phyloP scores from a whole-genome alignment of 92 coral and sea anemone species.

The Siderastrea radians region DNA sequence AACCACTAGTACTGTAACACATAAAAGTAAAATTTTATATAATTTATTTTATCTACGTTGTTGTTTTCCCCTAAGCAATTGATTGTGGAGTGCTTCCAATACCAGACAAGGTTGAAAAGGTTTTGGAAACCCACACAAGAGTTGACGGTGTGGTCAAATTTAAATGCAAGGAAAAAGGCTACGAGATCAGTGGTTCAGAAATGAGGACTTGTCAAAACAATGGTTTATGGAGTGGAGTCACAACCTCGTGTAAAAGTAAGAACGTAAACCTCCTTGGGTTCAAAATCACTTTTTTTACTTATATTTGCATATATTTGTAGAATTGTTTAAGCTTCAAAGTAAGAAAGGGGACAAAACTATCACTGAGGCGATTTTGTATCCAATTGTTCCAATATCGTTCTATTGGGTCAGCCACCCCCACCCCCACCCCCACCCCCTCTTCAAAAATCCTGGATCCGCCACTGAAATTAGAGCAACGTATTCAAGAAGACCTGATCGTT shows the following conservation, averaged over 20 bases:
- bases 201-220: conserved; percentile 17
- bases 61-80: conserved; percentile 1
- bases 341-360: too few relatives aligned
- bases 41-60: neutral
- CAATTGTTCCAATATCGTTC: too few relatives aligned
- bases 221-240: conserved; percentile 33
- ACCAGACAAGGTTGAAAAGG: conserved; percentile 12
- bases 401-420: too few relatives aligned
- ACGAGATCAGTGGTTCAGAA: conserved; percentile 49
- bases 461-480: too few relatives aligned
- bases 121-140: conserved; percentile 23
- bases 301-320: too few relatives aligned
- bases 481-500: too few relatives aligned
- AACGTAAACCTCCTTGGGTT: neutral
- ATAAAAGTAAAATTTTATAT: neutral
- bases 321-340: too few relatives aligned
- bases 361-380: too few relatives aligned
- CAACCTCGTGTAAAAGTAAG: conserved; percentile 38
- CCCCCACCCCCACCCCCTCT: too few relatives aligned
- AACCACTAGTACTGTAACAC: too few relatives aligned
- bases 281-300: too few relatives aligned
- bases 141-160: conserved; percentile 16
- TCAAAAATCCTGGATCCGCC: too few relatives aligned
- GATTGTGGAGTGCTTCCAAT: conserved; percentile 42
- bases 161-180: conserved; percentile 39